Percentiles rank a stretch among this genome's conserved stretches.
These are phyloP conservation scores for Brachionus rubens DNA, from an alignment of 1,140 invertebrate species.

Conservation along the genomic window DNA sequence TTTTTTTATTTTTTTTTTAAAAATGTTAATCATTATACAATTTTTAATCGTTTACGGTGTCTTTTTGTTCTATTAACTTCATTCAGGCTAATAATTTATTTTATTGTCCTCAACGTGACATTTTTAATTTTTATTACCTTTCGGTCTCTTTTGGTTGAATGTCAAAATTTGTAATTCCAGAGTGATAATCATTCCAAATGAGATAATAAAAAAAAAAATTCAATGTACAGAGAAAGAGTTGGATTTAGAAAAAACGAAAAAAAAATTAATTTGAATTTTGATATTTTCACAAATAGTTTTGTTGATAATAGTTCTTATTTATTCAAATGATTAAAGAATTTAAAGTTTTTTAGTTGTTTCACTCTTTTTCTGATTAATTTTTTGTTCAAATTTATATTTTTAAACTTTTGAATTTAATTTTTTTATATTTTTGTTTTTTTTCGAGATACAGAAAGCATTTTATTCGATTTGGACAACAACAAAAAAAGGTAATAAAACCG, in stretches of 20 bases:
- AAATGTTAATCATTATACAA: too few species aligned
- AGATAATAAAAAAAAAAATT: conserved; percentile 14
- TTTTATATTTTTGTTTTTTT: neutral
- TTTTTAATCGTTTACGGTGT: too few species aligned
- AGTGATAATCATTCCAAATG: conserved; percentile 17
- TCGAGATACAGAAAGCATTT: conserved; percentile 19
- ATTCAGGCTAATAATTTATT: too few species aligned
- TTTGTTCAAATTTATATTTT: neutral
- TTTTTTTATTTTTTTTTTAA: too few species aligned
- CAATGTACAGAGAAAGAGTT: too few species aligned
- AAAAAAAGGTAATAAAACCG: too few species aligned
- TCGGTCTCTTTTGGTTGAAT: neutral
- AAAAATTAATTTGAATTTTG: conserved; percentile 21
- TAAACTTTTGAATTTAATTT: conserved; percentile 7
- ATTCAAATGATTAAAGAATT: conserved; percentile 19
- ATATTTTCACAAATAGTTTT: conserved; percentile 33
- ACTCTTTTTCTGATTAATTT: neutral
- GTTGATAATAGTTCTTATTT: conserved; percentile 36
- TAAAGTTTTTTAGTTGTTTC: neutral
- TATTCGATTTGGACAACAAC: too few species aligned
- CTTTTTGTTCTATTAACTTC: too few species aligned
- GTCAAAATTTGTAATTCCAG: neutral
- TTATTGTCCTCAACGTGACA: conserved; percentile 6
- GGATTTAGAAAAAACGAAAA: too few species aligned
- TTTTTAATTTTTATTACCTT: conserved; percentile 13